phyloP scores from a whole-genome alignment of 1,140 invertebrate species.

The Halesus radiatus region DNA sequence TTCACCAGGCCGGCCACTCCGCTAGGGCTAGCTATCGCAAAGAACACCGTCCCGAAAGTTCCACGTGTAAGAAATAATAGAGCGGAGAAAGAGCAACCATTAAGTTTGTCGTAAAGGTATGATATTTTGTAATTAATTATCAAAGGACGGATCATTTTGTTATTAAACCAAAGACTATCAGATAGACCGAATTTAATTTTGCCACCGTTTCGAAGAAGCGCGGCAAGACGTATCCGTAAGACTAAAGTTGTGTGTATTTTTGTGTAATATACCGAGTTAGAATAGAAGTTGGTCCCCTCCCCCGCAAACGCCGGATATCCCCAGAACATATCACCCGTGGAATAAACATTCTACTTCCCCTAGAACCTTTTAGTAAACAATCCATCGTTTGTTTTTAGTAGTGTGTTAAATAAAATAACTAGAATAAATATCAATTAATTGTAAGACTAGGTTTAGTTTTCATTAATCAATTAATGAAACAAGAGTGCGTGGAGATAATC shows the following conservation, averaged over 20 bases:
- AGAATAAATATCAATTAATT: slow-evolving; percentile 10
- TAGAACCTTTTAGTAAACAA: not conserved
- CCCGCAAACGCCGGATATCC: not conserved
- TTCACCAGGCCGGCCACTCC: not conserved
- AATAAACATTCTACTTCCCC: slow-evolving; percentile 12
- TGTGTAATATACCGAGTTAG: slow-evolving; percentile 46
- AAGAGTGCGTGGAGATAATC: slow-evolving; percentile 59
- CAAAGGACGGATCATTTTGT: slow-evolving; percentile 9
- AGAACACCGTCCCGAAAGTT: slow-evolving; percentile 51
- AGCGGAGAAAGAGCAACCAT: not conserved
- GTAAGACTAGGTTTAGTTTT: slow-evolving; percentile 52
- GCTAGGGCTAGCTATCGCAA: not conserved
- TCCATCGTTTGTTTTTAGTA: slow-evolving; percentile 7
- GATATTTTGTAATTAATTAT: slow-evolving; percentile 37
- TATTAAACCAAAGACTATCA: slow-evolving; percentile 53
- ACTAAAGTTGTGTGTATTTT: slow-evolving; percentile 50
- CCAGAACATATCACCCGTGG: not conserved
- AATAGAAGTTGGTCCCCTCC: not conserved
- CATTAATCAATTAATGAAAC: slow-evolving; percentile 56
- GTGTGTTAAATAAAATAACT: slow-evolving; percentile 4
- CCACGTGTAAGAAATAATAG: slow-evolving; percentile 35
- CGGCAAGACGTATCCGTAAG: slow-evolving; percentile 23
- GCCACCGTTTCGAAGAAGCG: slow-evolving; percentile 40
- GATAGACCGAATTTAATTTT: slow-evolving; percentile 54
- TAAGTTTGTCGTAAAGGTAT: not conserved